Evolutionary conservation across 37 sponge, comb jelly and placozoan genomes (phyloP).

Genomic region (Halisarca cf. caerulea): DNA sequence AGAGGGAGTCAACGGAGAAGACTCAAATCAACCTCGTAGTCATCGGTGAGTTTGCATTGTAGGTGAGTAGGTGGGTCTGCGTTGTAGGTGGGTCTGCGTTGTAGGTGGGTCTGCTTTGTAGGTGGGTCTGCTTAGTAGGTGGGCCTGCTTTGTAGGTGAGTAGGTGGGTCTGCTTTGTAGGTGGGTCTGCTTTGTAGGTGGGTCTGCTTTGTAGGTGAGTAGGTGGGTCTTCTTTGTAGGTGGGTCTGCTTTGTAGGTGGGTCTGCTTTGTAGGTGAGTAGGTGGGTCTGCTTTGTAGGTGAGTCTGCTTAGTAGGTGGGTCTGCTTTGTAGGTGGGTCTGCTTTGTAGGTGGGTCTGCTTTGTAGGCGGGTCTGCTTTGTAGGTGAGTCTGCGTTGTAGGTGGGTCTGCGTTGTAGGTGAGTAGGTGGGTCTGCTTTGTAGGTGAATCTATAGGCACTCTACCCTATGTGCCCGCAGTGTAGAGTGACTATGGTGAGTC

Average conservation of each 20-base stretch:
- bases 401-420: slow-evolving; percentile 29
- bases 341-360: no score
- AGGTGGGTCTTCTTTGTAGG: no score
- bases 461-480: no score
- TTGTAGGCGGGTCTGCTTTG: slow-evolving; percentile 61
- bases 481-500: neutral
- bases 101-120: neutral
- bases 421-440: neutral
- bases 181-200: no score
- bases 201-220: no score
- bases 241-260: no score
- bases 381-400: slow-evolving; percentile 44
- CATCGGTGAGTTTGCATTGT: slow-evolving; percentile 56
- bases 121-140: neutral
- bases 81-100: neutral
- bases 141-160: neutral
- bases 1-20: slow-evolving; percentile 51
- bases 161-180: no score
- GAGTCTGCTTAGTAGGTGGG: no score
- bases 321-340: no score
- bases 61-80: neutral
- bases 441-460: neutral
- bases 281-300: no score
- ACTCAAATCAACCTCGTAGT: slow-evolving; percentile 84
- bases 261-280: no score